Base-by-base conservation (phyloP, 30 jellyfish, hydroid and myxozoan species). In the Cassiopea andromeda region DNA sequence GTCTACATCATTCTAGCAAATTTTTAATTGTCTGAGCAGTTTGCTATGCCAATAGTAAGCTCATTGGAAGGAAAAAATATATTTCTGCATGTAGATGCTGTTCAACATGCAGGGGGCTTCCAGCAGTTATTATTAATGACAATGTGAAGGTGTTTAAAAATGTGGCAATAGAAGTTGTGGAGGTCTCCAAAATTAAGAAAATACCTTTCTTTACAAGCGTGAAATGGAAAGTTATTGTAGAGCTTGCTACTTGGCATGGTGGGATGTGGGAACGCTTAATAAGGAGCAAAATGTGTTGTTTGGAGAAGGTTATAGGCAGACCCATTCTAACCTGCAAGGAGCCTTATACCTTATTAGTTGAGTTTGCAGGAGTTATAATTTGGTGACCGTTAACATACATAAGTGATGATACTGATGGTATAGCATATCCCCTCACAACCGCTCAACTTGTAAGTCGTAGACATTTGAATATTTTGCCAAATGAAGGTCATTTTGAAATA, bases 191-290 rank as follows among this genome's bases (percentile, higher is more conserved):
- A 73, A 77, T 44, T 84, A 12, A n/a, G 17, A 43, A 14, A 69
- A 1, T 48, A 68, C 45, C 47, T 84, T 7, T 7, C 85, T 1
- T 54, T 48, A 9, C 50, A 45, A 87, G 87, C 15, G 85, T 84
- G 75, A 71, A 69, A 16, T 84, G 92, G 92, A 84, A 72, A 58
- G 69, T 84, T 60, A 84, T 68, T 7, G n/a, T 69, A 16, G 92
- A 84, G 44, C 45, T 43, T 46, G 14, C 90, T 47, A 90, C 87
- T 13, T 77, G 94, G 89, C 59, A 87, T 47, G 92, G 92, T 12
- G 92, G 92, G 13, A 84, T 84, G 92, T 84, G 92, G 92, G 92
- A 84, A 84, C 1, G 92, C 3, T 50, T 84, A 10, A 73, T 84
- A 47, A 17, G 92, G 13, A 84, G 87, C 60, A 48, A 16, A 2